Evolutionary conservation across 2,888 invertebrate genomes (phyloP), one percentile per base, ranked within the genome.

Genomic region (Julus scandinavius): DNA sequence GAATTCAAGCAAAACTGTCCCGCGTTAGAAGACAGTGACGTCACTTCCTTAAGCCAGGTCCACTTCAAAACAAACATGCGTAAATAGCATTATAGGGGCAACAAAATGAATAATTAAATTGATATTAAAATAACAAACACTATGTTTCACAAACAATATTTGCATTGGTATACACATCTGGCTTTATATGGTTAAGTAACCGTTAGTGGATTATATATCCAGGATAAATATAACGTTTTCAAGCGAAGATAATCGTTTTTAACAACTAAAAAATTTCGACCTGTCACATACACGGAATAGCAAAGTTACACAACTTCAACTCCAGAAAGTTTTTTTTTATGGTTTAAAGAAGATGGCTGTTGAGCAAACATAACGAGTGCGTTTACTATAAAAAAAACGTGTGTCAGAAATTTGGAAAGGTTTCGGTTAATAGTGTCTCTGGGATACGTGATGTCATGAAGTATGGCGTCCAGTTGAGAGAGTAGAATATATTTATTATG

Each of bases 21-120:
- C 63, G n/a, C 63, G 63, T n/a, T n/a, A 6, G 63, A 2, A 63
- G 63, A 63, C 63, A 63, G n/a, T 63, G 63, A 63, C 63, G n/a
- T 63, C 63, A 63, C 63, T 63, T n/a, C 63, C 63, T 63, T n/a
- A 63, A 63, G 63, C 63, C 63, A 63, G 63, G 63, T 63, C 63
- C 63, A n/a, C 63, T n/a, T n/a, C 20, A 63, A 6, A n/a, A 63
- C 63, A 63, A 63, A 63, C 63, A 63, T n/a, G 11, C n/a, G 63
- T 20, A 11, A 58, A 58, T 15, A 58, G 20, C 6, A 17, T 63
- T n/a, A n/a, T 63, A n/a, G 63, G 63, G 63, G n/a, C 63, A 63
- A 63, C 20, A 63, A 63, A 63, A 63, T 63, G 63, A n/a, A 63
- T 63, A 63, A 63, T 63, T 63, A 63, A 63, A 63, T 63, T n/a